phyloP scores from a whole-genome alignment of 2,797 vertebrate species.

The Pipistrellus kuhlii region DNA sequence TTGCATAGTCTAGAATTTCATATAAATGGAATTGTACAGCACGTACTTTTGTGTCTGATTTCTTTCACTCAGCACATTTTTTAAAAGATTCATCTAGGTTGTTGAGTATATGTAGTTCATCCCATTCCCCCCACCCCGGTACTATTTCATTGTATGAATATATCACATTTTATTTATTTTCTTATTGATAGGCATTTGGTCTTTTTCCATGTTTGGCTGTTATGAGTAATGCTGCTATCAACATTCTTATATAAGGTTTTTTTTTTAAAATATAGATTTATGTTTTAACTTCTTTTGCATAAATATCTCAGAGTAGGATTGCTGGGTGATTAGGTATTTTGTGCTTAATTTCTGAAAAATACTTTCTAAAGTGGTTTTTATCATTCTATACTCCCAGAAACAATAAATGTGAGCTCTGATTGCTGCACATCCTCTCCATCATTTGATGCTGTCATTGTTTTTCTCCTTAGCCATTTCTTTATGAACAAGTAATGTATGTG shows the following conservation, averaged over 20 bases:
- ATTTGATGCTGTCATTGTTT: not conserved
- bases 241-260: not conserved
- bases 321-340: not conserved
- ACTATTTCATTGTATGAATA: not conserved
- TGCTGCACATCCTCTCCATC: not conserved
- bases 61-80: conserved; percentile 22
- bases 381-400: not conserved
- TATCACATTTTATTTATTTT: not conserved
- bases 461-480: not conserved
- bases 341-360: not conserved
- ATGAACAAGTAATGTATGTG: not conserved
- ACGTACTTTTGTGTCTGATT: conserved; percentile 15
- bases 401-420: fast-evolving
- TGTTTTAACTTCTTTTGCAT: not conserved
- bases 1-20: conserved; percentile 42
- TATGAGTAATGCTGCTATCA: not conserved
- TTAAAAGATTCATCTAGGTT: not conserved
- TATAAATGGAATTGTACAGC: not conserved
- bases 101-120: not conserved
- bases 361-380: not conserved
- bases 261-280: not conserved
- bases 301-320: not conserved
- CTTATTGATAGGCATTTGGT: not conserved
- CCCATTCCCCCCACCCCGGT: not conserved
- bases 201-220: not conserved